Conservation (phyloP, 2,888 invertebrate genomes). For the Cotesia congregata region DNA sequence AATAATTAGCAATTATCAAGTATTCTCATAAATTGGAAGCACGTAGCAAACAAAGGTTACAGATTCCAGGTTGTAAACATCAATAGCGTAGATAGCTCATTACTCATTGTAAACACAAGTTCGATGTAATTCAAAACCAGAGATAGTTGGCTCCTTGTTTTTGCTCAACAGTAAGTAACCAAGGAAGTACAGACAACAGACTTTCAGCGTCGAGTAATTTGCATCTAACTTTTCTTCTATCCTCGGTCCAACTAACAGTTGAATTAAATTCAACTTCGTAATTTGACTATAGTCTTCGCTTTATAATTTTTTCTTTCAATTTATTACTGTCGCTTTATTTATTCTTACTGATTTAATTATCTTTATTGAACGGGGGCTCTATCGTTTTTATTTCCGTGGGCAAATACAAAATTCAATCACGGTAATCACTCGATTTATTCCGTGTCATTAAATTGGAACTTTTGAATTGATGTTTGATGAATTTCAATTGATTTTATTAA, state of each 20-base stretch:
- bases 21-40: neutral
- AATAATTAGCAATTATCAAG: neutral
- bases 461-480: neutral
- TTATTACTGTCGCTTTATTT: neutral
- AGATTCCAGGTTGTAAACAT: neutral
- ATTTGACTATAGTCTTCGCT: constrained; percentile 12
- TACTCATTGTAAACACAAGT: neutral
- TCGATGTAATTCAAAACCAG: neutral
- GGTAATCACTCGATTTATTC: neutral
- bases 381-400: neutral
- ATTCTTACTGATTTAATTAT: neutral
- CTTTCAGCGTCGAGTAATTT: constrained; percentile 24
- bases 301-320: constrained; percentile 1
- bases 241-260: constrained; percentile 11
- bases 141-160: neutral
- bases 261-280: constrained; percentile 22
- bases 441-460: neutral
- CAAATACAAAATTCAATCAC: neutral
- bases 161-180: neutral
- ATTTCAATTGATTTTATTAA: neutral
- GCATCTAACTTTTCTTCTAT: constrained; percentile 14
- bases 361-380: neutral
- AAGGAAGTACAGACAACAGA: neutral
- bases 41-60: neutral
- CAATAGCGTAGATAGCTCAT: neutral